Percentiles rank a stretch among this genome's conserved stretches.
Conservation (phyloP, 2,797 vertebrate genomes). For the Lates japonicus region DNA sequence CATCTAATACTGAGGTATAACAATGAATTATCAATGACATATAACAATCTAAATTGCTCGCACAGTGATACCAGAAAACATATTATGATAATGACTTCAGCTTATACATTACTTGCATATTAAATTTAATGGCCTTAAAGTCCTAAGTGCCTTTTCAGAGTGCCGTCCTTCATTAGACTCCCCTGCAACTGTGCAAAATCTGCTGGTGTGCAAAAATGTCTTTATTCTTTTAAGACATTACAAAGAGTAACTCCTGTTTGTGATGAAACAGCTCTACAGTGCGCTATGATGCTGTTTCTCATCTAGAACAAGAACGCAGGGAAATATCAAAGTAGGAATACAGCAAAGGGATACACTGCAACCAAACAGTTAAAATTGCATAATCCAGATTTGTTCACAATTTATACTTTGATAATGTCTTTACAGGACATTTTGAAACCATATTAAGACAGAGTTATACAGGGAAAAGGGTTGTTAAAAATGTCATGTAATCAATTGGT, state of each 20-base stretch:
- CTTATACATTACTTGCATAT: constrained; percentile 75
- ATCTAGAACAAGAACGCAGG: constrained; percentile 47
- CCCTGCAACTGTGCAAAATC: constrained; percentile 27
- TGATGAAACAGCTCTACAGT: constrained; percentile 41
- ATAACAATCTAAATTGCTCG: constrained; percentile 73
- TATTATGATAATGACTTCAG: constrained; percentile 79
- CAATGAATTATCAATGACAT: constrained; percentile 80
- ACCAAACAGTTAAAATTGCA: constrained; percentile 43
- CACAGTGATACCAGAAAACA: constrained; percentile 75
- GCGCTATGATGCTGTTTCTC: constrained; percentile 28
- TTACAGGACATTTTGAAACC: constrained; percentile 29
- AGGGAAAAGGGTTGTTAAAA: neutral
- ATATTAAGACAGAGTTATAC: neutral
- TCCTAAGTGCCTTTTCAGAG: constrained; percentile 56
- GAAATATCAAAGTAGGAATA: constrained; percentile 37
- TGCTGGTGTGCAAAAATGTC: constrained; percentile 49
- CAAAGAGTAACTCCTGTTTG: constrained; percentile 24
- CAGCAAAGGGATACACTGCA: constrained; percentile 14
- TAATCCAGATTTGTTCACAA: constrained; percentile 37
- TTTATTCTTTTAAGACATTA: constrained; percentile 52
- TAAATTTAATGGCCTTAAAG: constrained; percentile 64
- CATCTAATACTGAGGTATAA: constrained; percentile 66
- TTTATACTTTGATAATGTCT: constrained; percentile 27
- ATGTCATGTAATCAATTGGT: neutral
- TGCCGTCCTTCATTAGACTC: constrained; percentile 31